Conservation (phyloP, 2,113 vertebrate species). For the Bos javanicus region DNA sequence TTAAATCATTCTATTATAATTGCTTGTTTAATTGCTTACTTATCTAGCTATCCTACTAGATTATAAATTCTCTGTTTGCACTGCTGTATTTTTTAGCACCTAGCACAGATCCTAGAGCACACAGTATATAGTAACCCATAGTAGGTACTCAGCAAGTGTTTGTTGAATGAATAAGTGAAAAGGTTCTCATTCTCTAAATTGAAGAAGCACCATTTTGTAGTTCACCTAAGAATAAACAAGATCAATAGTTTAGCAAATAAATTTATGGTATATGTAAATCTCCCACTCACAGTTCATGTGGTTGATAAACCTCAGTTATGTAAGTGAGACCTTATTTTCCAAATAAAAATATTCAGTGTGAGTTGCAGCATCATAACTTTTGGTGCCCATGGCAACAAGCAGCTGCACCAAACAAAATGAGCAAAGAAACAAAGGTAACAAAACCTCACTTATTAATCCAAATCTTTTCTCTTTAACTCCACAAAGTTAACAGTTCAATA, state of each 20-base stretch:
- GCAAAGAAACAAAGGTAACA: constrained; percentile 50
- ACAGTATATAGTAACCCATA: background rate
- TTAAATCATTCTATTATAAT: constrained; percentile 21
- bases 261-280: constrained; percentile 39
- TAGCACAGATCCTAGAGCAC: background rate
- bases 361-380: constrained; percentile 33
- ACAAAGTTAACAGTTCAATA: constrained; percentile 48
- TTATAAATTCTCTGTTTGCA: background rate
- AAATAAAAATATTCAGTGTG: constrained; percentile 29
- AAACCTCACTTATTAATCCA: constrained; percentile 41
- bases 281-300: constrained; percentile 42
- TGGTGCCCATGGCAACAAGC: constrained; percentile 44
- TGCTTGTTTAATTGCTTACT: constrained; percentile 34
- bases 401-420: constrained; percentile 63
- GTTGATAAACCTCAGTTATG: constrained; percentile 29
- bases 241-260: constrained; percentile 46
- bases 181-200: background rate
- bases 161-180: constrained; percentile 29
- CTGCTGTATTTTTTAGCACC: background rate
- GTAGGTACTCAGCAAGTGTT: constrained; percentile 21
- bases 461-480: constrained; percentile 50
- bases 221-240: constrained; percentile 59
- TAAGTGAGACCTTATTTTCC: constrained; percentile 59
- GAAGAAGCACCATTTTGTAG: constrained; percentile 38
- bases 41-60: background rate